Evolutionary conservation across 2,113 vertebrate genomes (phyloP).

Genomic region (Vireo altiloquus): DNA sequence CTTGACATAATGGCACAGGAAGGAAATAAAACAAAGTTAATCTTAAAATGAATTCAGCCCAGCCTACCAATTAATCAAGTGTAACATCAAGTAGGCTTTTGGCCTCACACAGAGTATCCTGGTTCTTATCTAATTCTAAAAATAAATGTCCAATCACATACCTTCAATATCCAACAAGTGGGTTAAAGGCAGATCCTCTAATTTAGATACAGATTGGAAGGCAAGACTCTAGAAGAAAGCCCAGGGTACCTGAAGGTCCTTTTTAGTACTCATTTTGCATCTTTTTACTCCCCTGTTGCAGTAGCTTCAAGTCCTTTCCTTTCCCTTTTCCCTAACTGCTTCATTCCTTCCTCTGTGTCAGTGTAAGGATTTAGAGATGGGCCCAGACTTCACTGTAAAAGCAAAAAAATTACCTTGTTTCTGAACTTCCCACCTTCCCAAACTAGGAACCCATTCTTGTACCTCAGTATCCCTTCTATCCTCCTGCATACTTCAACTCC

Average conservation of each 20-base stretch:
- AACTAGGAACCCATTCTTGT: not conserved
- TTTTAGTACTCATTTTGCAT: not conserved
- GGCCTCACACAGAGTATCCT: not conserved
- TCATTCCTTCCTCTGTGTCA: not conserved
- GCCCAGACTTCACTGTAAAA: not conserved
- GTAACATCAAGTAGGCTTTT: not conserved
- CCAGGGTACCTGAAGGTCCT: not conserved
- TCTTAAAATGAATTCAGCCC: conserved; percentile 37
- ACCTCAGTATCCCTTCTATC: not conserved
- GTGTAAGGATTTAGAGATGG: not conserved
- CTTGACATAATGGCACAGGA: conserved; percentile 25
- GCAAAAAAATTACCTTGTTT: not conserved
- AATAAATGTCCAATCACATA: not conserved
- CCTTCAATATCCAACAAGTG: not conserved
- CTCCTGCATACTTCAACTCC: not conserved
- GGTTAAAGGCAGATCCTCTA: not conserved
- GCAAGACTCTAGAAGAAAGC: not conserved
- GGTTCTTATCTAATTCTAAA: conserved; percentile 26
- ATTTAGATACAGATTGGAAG: not conserved
- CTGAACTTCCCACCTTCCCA: not conserved
- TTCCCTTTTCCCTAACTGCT: not conserved
- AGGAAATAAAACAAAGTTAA: conserved; percentile 42
- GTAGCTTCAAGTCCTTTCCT: not conserved
- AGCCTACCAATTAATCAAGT: conserved; percentile 41
- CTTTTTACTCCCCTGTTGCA: not conserved